Evolutionary conservation across 2,888 invertebrate species (phyloP).

Genomic region (Tinea trinotella): DNA sequence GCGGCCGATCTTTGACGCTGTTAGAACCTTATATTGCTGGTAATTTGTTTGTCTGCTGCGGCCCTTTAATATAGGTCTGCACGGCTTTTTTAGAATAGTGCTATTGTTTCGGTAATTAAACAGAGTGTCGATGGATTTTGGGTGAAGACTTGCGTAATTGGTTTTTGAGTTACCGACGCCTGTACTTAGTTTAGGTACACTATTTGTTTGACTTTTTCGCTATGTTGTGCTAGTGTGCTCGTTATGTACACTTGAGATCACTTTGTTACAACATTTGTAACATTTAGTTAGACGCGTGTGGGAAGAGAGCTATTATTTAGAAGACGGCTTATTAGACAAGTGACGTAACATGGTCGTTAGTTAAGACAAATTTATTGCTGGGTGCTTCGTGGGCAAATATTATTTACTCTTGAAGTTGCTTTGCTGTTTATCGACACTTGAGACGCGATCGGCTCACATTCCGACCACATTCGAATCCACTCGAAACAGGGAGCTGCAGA

Average conservation of each 20-base stretch:
- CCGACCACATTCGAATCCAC: constrained; percentile 32
- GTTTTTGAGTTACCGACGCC: constrained; percentile 6
- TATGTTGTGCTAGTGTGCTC: not conserved
- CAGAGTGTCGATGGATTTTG: constrained; percentile 15
- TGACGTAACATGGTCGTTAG: not conserved
- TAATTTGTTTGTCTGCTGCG: constrained; percentile 51
- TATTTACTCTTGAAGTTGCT: not conserved
- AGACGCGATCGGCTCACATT: constrained; percentile 25
- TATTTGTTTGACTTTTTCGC: constrained; percentile 4
- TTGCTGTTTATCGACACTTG: constrained; percentile 18
- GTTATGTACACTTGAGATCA: not conserved
- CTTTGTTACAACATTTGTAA: not conserved
- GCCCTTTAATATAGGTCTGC: constrained; percentile 55
- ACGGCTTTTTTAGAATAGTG: constrained; percentile 27
- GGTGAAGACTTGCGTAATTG: constrained; percentile 11
- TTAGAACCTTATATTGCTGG: constrained; percentile 51
- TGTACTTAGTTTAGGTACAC: constrained; percentile 4
- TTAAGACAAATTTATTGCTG: too few species aligned
- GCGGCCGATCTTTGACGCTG: constrained; percentile 41
- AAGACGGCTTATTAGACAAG: not conserved
- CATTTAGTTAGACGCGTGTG: not conserved
- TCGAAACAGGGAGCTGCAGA: constrained; percentile 27
- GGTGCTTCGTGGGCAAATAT: not conserved
- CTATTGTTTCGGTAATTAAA: constrained; percentile 17
- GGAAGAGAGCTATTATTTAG: not conserved